Evolutionary conservation across 2,113 vertebrate species (phyloP).

Genomic region (Apodemus speciosus): DNA sequence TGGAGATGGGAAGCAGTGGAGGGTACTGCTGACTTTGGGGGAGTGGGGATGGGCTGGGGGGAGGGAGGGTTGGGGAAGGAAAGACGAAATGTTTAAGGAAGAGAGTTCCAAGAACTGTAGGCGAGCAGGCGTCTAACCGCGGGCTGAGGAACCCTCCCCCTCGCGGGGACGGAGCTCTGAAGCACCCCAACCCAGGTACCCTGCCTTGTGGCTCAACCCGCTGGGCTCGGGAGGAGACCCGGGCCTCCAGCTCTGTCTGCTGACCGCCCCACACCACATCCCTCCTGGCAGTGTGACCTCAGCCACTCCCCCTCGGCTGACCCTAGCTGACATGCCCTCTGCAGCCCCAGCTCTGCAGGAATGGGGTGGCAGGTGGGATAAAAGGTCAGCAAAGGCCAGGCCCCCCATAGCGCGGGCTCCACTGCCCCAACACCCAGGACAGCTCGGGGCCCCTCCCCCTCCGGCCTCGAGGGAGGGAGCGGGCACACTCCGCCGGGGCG

Average conservation of each 20-base stretch:
- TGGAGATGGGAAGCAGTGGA: slow-evolving; percentile 80
- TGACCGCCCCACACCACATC: not conserved
- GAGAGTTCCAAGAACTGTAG: slow-evolving; percentile 63
- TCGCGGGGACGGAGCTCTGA: not conserved
- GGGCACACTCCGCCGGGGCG: slow-evolving; percentile 80
- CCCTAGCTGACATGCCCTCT: slow-evolving; percentile 59
- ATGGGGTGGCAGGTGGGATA: not conserved
- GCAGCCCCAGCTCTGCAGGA: not conserved
- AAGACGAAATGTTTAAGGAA: slow-evolving; percentile 56
- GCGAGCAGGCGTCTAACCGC: not conserved
- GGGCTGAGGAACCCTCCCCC: slow-evolving; percentile 40
- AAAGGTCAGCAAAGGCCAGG: not conserved
- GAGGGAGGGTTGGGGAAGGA: slow-evolving; percentile 56
- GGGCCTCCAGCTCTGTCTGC: not conserved
- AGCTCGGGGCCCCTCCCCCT: slow-evolving; percentile 75
- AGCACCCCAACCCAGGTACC: not conserved
- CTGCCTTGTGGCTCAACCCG: not conserved
- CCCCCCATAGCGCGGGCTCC: not conserved
- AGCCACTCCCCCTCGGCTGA: slow-evolving; percentile 74
- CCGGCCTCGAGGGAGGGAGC: slow-evolving; percentile 76
- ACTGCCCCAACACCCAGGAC: slow-evolving; percentile 52
- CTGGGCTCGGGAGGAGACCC: not conserved
- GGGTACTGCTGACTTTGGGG: slow-evolving; percentile 81
- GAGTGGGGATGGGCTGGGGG: slow-evolving; percentile 75
- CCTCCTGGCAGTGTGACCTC: not conserved